Base-by-base conservation (phyloP, 2,797 vertebrate genomes). In the Pitangus sulphuratus region DNA sequence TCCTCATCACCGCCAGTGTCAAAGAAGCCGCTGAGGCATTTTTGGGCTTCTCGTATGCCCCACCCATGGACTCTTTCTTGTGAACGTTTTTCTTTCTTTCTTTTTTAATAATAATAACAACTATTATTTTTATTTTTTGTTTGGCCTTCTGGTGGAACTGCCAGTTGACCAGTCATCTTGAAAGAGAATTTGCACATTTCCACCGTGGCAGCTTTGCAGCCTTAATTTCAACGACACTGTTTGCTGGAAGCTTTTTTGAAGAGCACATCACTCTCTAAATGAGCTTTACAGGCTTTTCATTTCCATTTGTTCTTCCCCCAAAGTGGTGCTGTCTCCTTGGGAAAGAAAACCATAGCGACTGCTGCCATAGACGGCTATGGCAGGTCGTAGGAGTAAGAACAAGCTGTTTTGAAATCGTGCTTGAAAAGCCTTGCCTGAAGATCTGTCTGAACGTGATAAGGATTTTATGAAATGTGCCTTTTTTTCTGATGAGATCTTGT, bases 11-110 rank as follows among this genome's bases (percentile, higher is more conserved):
- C 0, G 98, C 99, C 97, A 99, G 99, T 5, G 99, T 99, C 97
- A 99, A 99, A 94, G 99, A 99, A 93, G 99, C 99, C 0, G 98
- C 99, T 0, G 99, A 99, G 92, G 99, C 99, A 48, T 99, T 99
- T 75, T 97, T 99, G 48, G 99, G 99, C 94, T 99, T 99, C 96
- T 99, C 99, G 0, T 99, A 99, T 39, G 98, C 98, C 40, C 99
- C 99, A 9, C 98, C 99, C 1, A 96, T 99, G 98, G 99, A 99
- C 97, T 99, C 98, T 68, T 98, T 98, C 97, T 98, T 99, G 97
- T 99, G 98, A 98, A 96, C 37, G 1, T 85, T 87, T 93, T 81
- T 58, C 20, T 83, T 87, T 64, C 77, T 82, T 84, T 89, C 11
- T 78, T 97, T 97, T 95, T 95, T 64, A 75, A 88, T 89, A 96